Conservation (phyloP, 2,113 vertebrate species). For the Prionailurus bengalensis region DNA sequence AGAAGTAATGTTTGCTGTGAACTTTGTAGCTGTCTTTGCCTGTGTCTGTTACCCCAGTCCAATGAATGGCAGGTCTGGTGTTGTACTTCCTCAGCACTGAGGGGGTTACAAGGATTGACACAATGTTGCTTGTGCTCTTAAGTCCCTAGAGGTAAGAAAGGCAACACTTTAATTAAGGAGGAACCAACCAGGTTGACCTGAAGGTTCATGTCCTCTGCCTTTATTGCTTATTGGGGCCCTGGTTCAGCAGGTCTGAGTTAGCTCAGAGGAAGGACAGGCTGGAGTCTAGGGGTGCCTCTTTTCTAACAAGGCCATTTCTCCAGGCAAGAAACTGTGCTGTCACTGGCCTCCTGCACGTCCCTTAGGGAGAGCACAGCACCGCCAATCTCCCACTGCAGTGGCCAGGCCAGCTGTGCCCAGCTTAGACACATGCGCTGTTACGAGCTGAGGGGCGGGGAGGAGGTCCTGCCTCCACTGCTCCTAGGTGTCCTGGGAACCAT, state of each 20-base stretch:
- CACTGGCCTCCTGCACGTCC: not conserved
- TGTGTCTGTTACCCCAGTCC: not conserved
- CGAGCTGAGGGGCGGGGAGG: accelerated
- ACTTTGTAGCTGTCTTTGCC: not conserved
- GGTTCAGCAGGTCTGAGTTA: not conserved
- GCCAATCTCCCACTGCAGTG: not conserved
- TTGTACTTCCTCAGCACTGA: not conserved
- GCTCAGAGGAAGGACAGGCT: not conserved
- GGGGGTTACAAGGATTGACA: not conserved
- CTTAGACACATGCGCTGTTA: not conserved
- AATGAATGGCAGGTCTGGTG: not conserved
- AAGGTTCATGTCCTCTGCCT: not conserved
- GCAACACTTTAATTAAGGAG: not conserved
- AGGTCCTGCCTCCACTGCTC: not conserved
- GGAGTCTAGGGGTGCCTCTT: not conserved
- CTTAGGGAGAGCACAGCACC: not conserved
- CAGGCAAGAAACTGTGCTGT: not conserved
- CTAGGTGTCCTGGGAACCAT: not conserved
- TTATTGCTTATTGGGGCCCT: not conserved
- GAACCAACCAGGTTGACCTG: not conserved
- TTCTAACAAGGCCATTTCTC: not conserved
- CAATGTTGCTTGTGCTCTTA: not conserved
- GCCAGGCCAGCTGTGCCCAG: no score
- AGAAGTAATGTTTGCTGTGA: not conserved
- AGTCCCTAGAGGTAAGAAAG: not conserved